A percentile compares a stretch with the other conserved stretches of the same genome.
phyloP scores from a whole-genome alignment of 2,797 vertebrate species.

The Rhinatrema bivittatum region DNA sequence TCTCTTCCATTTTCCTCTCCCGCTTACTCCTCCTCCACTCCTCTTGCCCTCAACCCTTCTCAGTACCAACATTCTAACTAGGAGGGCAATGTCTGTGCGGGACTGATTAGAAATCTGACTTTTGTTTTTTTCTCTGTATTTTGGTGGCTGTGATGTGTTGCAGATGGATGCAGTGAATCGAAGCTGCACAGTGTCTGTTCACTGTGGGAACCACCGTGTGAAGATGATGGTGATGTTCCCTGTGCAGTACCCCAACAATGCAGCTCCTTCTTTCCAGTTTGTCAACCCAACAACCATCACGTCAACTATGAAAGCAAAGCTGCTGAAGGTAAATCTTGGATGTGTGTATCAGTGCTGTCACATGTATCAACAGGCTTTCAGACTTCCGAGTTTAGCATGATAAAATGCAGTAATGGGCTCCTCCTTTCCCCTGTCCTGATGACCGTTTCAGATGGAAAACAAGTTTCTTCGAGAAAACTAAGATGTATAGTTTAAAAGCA shows the following conservation, averaged over 20 bases:
- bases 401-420: neutral
- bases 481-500: no score
- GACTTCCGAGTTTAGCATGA: neutral
- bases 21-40: no score
- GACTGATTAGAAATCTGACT: no score
- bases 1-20: no score
- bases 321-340: constrained; percentile 76
- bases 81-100: no score
- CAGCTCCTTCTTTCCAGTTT: constrained; percentile 90
- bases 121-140: no score
- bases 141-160: no score
- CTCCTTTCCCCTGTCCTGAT: neutral
- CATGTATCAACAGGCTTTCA: neutral
- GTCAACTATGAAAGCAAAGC: constrained; percentile 83
- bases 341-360: neutral
- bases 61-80: no score
- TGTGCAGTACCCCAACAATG: constrained; percentile 90
- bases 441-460: no score
- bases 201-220: constrained; percentile 80
- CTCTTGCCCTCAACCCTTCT: no score
- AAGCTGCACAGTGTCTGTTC: constrained; percentile 87
- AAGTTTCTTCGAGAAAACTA: no score
- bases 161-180: constrained; percentile 91
- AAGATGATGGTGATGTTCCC: constrained; percentile 93
- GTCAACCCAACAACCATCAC: constrained; percentile 86